Percentiles rank a stretch among this genome's conserved stretches.
phyloP scores from a whole-genome alignment of 2,888 invertebrate genomes.

The Marasmarcha lunaedactyla region DNA sequence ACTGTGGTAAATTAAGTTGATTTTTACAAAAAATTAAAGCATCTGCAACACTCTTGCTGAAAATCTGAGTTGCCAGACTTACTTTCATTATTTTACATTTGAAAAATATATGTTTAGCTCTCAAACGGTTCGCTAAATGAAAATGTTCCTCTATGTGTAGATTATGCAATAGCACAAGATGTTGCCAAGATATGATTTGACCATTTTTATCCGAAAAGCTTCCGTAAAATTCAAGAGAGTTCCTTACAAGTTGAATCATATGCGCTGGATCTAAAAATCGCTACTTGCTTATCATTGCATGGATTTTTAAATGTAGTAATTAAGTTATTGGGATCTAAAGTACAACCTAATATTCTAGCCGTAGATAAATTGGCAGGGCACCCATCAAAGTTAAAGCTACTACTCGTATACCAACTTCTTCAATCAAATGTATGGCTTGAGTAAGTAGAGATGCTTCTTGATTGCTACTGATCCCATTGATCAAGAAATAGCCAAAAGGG shows the following conservation, averaged over 20 bases:
- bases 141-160: not conserved
- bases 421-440: slow-evolving; percentile 12
- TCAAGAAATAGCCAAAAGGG: slow-evolving; percentile 19
- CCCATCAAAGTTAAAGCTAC: slow-evolving; percentile 17
- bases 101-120: not conserved
- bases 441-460: slow-evolving; percentile 12
- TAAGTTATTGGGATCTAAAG: slow-evolving; percentile 6
- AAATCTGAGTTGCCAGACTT: too few species aligned
- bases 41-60: too few species aligned
- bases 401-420: slow-evolving; percentile 12
- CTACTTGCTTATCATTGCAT: too few species aligned
- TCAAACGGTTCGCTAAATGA: not conserved
- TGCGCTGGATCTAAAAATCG: slow-evolving; percentile 8
- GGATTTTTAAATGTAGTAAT: slow-evolving; percentile 5
- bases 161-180: not conserved
- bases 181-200: too few species aligned
- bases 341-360: slow-evolving; percentile 15
- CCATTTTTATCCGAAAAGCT: too few species aligned
- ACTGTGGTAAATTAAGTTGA: too few species aligned
- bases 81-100: too few species aligned
- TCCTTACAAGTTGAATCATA: slow-evolving; percentile 11
- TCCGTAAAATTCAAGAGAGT: slow-evolving; percentile 4
- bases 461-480: slow-evolving; percentile 14
- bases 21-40: too few species aligned
- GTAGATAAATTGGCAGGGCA: slow-evolving; percentile 16